These are phyloP conservation scores for Bombylius discolor DNA, from an alignment of 2,888 invertebrate species.

Conservation along the genomic window DNA sequence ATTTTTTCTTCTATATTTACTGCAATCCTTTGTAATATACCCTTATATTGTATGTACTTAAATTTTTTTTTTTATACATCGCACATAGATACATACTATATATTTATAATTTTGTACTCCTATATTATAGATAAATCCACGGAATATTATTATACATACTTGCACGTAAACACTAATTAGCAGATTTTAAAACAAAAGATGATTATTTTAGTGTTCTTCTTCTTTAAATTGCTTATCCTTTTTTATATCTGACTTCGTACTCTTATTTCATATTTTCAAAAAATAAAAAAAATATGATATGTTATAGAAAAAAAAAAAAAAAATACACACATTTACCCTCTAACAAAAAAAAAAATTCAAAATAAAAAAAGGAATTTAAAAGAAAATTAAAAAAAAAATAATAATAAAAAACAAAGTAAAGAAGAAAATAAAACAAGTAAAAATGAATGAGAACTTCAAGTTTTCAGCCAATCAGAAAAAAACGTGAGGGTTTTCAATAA, in stretches of 20 bases:
- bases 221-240: constrained; percentile 3
- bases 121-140: background rate
- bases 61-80: background rate
- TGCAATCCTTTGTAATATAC: too few species aligned
- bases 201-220: constrained; percentile 7
- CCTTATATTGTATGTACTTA: background rate
- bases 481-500: constrained; percentile 13
- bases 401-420: too few species aligned
- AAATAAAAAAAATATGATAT: background rate
- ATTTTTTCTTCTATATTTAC: too few species aligned
- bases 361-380: too few species aligned
- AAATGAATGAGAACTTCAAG: background rate
- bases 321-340: constrained; percentile 1
- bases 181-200: constrained; percentile 13
- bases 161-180: constrained; percentile 13
- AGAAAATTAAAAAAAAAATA: too few species aligned
- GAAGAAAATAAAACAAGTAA: too few species aligned
- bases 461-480: constrained; percentile 13
- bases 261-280: too few species aligned
- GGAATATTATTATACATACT: too few species aligned
- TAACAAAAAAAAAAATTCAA: background rate
- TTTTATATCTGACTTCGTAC: background rate
- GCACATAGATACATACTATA: background rate
- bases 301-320: too few species aligned
- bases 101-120: background rate